phyloP scores from a whole-genome alignment of 2,113 vertebrate species.

The Hypanus sabinus region DNA sequence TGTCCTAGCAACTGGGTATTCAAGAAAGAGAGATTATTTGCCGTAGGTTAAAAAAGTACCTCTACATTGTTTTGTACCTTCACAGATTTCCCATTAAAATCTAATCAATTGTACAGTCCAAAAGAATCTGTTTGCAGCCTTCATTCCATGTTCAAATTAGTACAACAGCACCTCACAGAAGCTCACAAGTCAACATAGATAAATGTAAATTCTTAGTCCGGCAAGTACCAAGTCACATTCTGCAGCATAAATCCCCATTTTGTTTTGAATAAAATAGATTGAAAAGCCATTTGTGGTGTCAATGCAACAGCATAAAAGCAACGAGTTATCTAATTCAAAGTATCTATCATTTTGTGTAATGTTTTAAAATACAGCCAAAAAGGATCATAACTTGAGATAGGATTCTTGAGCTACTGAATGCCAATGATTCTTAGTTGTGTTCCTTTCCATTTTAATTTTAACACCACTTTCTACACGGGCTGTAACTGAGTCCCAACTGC shows the following conservation, averaged over 20 bases:
- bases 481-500: not conserved
- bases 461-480: not conserved
- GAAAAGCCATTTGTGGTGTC: not conserved
- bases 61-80: conserved; percentile 32
- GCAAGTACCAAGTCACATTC: no score
- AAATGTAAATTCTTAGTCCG: not conserved
- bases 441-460: not conserved
- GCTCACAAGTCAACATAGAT: conserved; percentile 22
- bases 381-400: not conserved
- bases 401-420: not conserved
- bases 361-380: not conserved
- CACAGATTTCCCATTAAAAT: conserved; percentile 32
- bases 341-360: not conserved
- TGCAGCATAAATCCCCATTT: not conserved
- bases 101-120: conserved; percentile 19
- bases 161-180: not conserved
- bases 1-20: conserved; percentile 34
- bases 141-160: conserved; percentile 26
- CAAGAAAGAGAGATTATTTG: conserved; percentile 32
- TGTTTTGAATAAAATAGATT: not conserved
- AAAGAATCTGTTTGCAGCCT: conserved; percentile 15
- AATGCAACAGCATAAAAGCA: not conserved
- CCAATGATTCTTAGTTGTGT: not conserved
- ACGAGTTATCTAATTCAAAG: not conserved
- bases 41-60: conserved; percentile 35